These are phyloP conservation scores for Drosophila trapezifrons DNA, from an alignment of 1,140 invertebrate genomes.

Conservation along the genomic window DNA sequence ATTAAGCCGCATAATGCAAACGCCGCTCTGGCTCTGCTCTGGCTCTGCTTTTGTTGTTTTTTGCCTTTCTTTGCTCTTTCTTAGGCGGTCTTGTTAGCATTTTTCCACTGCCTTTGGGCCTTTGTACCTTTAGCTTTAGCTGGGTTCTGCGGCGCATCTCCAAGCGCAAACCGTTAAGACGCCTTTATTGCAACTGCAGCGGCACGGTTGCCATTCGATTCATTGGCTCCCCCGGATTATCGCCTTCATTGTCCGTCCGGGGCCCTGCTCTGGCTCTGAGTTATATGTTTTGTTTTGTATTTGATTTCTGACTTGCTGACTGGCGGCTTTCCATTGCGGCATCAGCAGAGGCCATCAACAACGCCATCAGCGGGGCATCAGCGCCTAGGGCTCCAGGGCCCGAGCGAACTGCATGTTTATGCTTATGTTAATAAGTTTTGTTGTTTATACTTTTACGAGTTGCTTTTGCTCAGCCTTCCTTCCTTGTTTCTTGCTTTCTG, in stretches of 20 bases:
- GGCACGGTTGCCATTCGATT: slow-evolving; percentile 28
- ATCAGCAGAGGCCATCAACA: slow-evolving; percentile 33
- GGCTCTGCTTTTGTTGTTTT: slow-evolving; percentile 1
- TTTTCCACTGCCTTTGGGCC: slow-evolving; percentile 10
- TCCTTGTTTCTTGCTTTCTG: slow-evolving; percentile 63
- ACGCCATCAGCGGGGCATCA: slow-evolving; percentile 31
- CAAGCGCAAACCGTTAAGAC: slow-evolving; percentile 61
- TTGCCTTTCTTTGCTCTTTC: slow-evolving; percentile 30
- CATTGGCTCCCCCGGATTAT: slow-evolving; percentile 51
- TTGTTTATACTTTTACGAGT: slow-evolving; percentile 70
- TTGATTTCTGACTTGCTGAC: slow-evolving; percentile 38
- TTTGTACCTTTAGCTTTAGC: slow-evolving; percentile 1
- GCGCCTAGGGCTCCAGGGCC: slow-evolving; percentile 23
- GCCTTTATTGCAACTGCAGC: slow-evolving; percentile 50
- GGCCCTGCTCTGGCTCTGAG: slow-evolving; percentile 1
- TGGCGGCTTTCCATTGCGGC: slow-evolving; percentile 53
- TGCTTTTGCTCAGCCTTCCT: slow-evolving; percentile 49
- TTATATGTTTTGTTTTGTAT: slow-evolving; percentile 42
- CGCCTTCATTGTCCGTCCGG: slow-evolving; percentile 45
- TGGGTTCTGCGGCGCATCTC: slow-evolving; percentile 18
- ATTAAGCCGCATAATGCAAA: slow-evolving; percentile 65
- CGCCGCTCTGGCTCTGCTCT: slow-evolving; percentile 31
- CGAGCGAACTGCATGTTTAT: slow-evolving; percentile 64
- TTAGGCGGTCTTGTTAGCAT: slow-evolving; percentile 30
- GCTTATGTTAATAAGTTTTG: slow-evolving; percentile 78